These are phyloP conservation scores for Caloenas nicobarica DNA, from an alignment of 2,113 vertebrate genomes.

Conservation along the genomic window DNA sequence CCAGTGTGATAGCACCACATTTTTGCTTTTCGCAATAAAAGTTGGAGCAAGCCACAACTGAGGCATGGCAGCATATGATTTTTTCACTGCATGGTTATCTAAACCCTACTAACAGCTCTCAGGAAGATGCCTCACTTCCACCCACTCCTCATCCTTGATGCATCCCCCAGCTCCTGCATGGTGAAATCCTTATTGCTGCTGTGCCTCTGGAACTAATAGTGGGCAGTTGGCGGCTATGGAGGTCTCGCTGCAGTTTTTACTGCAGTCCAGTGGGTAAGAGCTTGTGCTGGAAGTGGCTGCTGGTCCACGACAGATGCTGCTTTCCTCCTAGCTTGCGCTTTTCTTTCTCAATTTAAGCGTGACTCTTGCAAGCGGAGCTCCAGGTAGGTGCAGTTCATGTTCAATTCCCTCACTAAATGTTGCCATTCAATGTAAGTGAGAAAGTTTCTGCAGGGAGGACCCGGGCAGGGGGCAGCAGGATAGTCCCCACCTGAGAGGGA, in stretches of 20 bases:
- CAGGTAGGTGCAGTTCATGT: background rate
- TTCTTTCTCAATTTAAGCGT: background rate
- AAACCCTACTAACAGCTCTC: background rate
- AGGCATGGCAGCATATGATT: background rate
- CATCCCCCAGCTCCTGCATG: background rate
- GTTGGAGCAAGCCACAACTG: fast-evolving
- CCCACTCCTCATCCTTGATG: background rate
- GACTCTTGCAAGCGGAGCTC: background rate
- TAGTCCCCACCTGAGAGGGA: background rate
- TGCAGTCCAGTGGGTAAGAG: background rate
- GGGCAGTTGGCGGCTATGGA: fast-evolving
- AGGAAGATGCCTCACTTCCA: background rate
- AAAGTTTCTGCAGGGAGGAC: background rate
- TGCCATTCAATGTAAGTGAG: background rate
- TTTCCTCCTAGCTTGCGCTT: background rate
- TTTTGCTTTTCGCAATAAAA: background rate
- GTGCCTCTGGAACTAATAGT: background rate
- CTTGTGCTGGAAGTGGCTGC: background rate
- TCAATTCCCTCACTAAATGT: background rate
- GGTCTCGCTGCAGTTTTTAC: background rate
- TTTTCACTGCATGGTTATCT: background rate
- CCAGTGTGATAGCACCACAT: background rate
- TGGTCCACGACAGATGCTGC: background rate
- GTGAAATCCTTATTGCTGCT: background rate
- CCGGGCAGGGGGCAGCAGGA: background rate